Percentiles rank a stretch among this genome's conserved stretches.
phyloP scores from a whole-genome alignment of 2,797 vertebrate genomes.

The Threskiornis aethiopicus region DNA sequence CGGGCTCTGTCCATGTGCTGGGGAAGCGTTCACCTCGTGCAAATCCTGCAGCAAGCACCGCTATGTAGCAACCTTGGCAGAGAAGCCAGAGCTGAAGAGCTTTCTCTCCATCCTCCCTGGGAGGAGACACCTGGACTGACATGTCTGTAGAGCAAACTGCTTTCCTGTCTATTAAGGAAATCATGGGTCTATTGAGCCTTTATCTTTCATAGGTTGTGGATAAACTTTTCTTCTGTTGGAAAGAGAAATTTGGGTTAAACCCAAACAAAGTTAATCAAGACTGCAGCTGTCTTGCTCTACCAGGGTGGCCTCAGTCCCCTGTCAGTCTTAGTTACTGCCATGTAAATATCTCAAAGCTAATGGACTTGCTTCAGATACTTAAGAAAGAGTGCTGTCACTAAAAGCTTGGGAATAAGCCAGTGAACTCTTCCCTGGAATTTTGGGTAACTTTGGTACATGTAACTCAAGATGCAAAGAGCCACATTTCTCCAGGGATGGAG shows the following conservation, averaged over 20 bases:
- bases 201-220: neutral
- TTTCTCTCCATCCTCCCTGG: neutral
- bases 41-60: neutral
- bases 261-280: neutral
- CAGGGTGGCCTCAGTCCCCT: neutral
- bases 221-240: neutral
- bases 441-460: neutral
- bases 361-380: neutral
- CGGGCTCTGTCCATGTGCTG: neutral
- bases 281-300: neutral
- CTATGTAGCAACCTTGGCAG: neutral
- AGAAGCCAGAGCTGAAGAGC: neutral
- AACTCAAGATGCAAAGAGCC: neutral
- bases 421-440: neutral
- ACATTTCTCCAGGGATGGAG: neutral
- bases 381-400: neutral
- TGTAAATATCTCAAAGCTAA: neutral
- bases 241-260: neutral
- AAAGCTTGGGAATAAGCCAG: neutral
- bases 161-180: neutral
- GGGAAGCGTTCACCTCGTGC: rapidly evolving
- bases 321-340: neutral
- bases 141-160: neutral
- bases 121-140: neutral
- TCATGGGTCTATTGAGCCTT: neutral